A percentile compares a stretch with the other conserved stretches of the same genome.
Conservation (phyloP, 2,113 vertebrate genomes). For the Osmerus mordax region DNA sequence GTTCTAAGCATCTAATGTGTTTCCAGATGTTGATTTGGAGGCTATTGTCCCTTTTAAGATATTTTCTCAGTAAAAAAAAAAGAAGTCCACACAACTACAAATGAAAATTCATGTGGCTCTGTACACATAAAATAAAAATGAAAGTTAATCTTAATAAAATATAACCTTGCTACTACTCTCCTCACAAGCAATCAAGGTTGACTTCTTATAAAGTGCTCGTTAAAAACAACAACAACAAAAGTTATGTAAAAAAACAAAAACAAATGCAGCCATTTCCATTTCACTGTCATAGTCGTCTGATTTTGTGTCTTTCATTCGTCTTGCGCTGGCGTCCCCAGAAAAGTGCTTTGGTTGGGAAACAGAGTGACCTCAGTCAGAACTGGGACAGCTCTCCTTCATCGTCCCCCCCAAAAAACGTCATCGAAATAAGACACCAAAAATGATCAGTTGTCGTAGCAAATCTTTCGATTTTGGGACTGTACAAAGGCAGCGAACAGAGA, state of each 20-base stretch:
- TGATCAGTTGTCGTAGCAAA: slow-evolving; percentile 19
- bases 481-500: slow-evolving; percentile 31
- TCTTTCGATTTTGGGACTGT: slow-evolving; percentile 37
- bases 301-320: slow-evolving; percentile 50
- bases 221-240: slow-evolving; percentile 47
- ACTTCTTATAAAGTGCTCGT: slow-evolving; percentile 75
- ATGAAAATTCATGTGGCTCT: slow-evolving; percentile 43
- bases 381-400: slow-evolving; percentile 49
- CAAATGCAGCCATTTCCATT: slow-evolving; percentile 25
- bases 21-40: slow-evolving; percentile 27
- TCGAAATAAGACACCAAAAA: not conserved
- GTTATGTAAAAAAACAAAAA: slow-evolving; percentile 20
- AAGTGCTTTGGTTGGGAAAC: slow-evolving; percentile 83
- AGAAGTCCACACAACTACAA: slow-evolving; percentile 33
- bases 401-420: slow-evolving; percentile 32
- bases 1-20: slow-evolving; percentile 6
- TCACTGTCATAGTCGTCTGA: slow-evolving; percentile 53
- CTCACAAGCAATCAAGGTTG: slow-evolving; percentile 68
- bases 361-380: slow-evolving; percentile 47
- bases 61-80: slow-evolving; percentile 23
- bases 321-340: slow-evolving; percentile 63
- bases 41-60: slow-evolving; percentile 60
- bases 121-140: slow-evolving; percentile 53
- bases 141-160: slow-evolving; percentile 59
- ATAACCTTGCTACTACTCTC: slow-evolving; percentile 56